Evolutionary conservation across 35 echinoderm and acorn worm genomes (phyloP).

Genomic region (Apostichopus parvimensis): DNA sequence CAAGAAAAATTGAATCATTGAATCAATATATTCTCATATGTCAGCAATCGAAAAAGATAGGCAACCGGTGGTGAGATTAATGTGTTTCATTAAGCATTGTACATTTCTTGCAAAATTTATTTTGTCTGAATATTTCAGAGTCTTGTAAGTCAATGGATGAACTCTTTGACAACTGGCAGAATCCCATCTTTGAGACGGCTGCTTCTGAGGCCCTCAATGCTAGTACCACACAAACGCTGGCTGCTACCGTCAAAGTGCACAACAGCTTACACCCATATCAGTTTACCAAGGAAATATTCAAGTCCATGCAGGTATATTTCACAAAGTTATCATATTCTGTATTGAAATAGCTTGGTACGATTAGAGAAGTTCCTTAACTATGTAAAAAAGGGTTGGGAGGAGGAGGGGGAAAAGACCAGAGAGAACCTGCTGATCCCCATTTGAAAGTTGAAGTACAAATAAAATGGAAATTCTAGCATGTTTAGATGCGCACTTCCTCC

Average conservation of each 20-base stretch:
- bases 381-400: too few species aligned
- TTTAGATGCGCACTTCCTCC: too few species aligned
- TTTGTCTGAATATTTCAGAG: neutral
- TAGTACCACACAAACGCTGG: conserved; percentile 11
- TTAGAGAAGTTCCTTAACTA: too few species aligned
- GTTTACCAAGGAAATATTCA: conserved; percentile 85
- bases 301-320: conserved; percentile 69
- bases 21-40: too few species aligned
- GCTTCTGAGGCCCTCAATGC: conserved; percentile 23
- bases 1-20: too few species aligned
- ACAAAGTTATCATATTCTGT: neutral
- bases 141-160: conserved; percentile 25
- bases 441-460: too few species aligned
- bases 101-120: neutral
- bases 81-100: too few species aligned
- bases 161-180: conserved; percentile 58
- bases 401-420: too few species aligned
- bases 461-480: too few species aligned
- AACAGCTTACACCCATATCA: conserved; percentile 83
- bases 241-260: conserved; percentile 39
- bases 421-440: too few species aligned
- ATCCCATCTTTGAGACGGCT: conserved; percentile 37
- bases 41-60: too few species aligned
- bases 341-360: neutral
- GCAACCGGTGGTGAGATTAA: too few species aligned